Conservation (phyloP, 2,888 invertebrate species). For the Harpalus rufipes region DNA sequence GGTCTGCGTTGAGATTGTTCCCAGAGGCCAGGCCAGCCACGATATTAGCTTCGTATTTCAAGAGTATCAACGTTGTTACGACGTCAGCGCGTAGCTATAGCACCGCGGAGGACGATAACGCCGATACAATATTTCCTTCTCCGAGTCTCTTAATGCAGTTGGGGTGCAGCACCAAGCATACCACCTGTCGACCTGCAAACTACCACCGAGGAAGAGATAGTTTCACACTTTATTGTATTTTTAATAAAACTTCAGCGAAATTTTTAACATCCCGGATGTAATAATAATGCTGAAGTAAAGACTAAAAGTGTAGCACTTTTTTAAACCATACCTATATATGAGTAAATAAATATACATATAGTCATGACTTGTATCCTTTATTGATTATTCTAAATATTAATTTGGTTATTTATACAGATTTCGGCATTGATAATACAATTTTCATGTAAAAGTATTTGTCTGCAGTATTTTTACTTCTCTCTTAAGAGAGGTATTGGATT, state of each 20-base stretch:
- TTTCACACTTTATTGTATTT: conserved; percentile 3
- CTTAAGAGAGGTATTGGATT: no score
- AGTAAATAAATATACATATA: no score
- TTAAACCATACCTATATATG: no score
- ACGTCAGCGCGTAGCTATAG: conserved; percentile 72
- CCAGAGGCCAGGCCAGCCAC: conserved; percentile 60
- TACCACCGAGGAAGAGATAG: neutral
- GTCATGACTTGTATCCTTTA: no score
- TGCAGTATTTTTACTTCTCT: no score
- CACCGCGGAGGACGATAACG: conserved; percentile 74
- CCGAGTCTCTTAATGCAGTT: conserved; percentile 36
- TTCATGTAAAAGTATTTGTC: no score
- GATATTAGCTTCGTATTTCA: conserved; percentile 75
- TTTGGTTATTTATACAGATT: no score
- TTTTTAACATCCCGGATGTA: neutral
- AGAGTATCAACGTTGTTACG: conserved; percentile 73
- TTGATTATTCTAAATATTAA: no score
- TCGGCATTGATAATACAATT: no score
- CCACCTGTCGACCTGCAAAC: conserved; percentile 35
- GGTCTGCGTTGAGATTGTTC: conserved; percentile 62
- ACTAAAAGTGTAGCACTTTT: no score
- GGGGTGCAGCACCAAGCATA: neutral
- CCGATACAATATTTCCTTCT: conserved; percentile 74
- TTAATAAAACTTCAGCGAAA: neutral
- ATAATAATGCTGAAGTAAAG: neutral